Conservation (phyloP, 2,113 vertebrate genomes). For the Rhizomys pruinosus region DNA sequence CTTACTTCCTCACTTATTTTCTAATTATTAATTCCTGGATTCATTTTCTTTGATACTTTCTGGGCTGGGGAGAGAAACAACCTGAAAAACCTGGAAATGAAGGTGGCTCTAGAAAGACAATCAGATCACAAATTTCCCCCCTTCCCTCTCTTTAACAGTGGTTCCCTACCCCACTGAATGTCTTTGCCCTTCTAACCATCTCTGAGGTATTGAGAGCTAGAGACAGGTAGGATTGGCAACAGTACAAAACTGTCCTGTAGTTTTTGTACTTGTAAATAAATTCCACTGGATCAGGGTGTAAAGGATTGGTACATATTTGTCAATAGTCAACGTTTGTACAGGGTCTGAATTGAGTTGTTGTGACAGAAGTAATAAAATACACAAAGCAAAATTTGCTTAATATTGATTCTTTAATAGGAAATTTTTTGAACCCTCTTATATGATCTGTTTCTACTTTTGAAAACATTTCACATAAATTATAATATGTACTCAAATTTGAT, state of each 20-base stretch:
- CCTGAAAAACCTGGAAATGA: neutral
- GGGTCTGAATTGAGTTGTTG: neutral
- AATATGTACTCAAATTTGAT: neutral
- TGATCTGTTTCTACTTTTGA: neutral
- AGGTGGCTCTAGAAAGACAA: neutral
- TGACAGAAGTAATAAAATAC: neutral
- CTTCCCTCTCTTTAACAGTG: neutral
- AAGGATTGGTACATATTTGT: neutral
- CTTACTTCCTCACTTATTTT: neutral
- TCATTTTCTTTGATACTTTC: neutral
- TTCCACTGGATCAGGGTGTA: neutral
- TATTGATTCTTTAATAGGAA: neutral
- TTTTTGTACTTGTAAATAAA: neutral
- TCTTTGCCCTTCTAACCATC: neutral
- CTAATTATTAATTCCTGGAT: neutral
- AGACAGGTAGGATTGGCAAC: neutral
- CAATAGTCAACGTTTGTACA: neutral
- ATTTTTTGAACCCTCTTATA: neutral
- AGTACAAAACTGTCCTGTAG: neutral
- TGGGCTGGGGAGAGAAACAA: neutral
- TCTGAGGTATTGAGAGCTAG: neutral
- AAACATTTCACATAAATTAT: constrained; percentile 3
- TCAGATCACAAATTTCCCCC: neutral
- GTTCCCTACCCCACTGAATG: fast-evolving
- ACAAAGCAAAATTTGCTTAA: neutral